Evolutionary conservation across 2,113 vertebrate species (phyloP).

Genomic region (Cinclus cinclus): DNA sequence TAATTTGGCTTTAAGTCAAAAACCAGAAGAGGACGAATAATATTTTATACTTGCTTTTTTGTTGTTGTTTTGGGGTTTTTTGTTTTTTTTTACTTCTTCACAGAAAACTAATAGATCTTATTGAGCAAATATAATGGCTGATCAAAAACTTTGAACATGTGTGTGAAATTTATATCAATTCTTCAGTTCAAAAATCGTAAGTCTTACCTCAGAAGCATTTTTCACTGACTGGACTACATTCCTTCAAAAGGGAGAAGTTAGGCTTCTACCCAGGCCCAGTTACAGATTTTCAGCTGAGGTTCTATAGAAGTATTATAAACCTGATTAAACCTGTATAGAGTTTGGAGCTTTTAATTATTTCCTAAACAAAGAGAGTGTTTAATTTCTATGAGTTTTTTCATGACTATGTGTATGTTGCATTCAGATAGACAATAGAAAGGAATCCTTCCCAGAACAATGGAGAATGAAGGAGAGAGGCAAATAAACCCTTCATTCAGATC

Average conservation of each 20-base stretch:
- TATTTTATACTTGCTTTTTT: background rate
- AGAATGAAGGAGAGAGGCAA: background rate
- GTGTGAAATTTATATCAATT: background rate
- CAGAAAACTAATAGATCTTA: background rate
- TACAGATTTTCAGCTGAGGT: background rate
- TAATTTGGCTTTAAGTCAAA: conserved; percentile 41
- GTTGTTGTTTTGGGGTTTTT: background rate
- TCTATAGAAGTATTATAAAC: background rate
- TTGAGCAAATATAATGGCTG: background rate
- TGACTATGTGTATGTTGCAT: background rate
- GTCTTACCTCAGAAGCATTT: background rate
- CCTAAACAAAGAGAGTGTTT: background rate
- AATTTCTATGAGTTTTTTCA: background rate
- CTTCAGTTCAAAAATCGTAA: background rate
- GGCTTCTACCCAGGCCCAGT: background rate
- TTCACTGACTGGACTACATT: background rate
- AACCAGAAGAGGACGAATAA: conserved; percentile 17
- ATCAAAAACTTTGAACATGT: background rate
- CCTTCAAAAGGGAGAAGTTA: background rate
- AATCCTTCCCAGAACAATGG: background rate
- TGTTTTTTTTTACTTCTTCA: background rate
- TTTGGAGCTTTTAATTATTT: background rate
- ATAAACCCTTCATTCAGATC: conserved; percentile 33
- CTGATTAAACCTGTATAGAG: background rate
- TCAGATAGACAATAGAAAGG: background rate